phyloP scores from a whole-genome alignment of 1,140 invertebrate species.

The Hormaphis cornu region DNA sequence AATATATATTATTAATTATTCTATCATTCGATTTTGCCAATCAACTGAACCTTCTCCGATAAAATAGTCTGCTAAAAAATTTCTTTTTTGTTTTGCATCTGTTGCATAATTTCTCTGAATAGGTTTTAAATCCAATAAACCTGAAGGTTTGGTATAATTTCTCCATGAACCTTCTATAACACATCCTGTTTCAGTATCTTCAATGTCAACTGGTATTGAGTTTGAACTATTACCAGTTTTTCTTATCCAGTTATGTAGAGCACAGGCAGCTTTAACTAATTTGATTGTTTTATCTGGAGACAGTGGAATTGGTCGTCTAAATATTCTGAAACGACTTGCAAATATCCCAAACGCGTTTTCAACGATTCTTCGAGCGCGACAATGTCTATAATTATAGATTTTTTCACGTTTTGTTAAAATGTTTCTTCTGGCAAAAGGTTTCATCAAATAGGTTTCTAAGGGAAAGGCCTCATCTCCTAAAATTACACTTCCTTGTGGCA shows the following conservation, averaged over 20 bases:
- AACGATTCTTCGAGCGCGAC: conserved; percentile 35
- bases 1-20: background rate
- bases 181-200: background rate
- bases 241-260: background rate
- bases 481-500: background rate
- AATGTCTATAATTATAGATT: conserved; percentile 41
- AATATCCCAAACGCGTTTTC: conserved; percentile 10
- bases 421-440: conserved; percentile 10
- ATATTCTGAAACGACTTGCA: background rate
- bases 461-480: conserved; percentile 19
- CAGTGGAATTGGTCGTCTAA: background rate
- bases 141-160: background rate
- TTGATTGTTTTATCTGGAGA: background rate
- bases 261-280: background rate
- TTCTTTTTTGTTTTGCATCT: background rate
- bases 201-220: background rate
- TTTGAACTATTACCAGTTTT: background rate
- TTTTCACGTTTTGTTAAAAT: conserved; percentile 19
- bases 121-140: background rate
- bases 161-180: background rate
- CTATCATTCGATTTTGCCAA: background rate
- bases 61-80: background rate
- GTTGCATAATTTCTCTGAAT: background rate
- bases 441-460: background rate
- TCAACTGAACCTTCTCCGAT: too few relatives aligned